Percentiles rank a stretch among this genome's conserved stretches.
These are phyloP conservation scores for Hypselothyrea guttata DNA, from an alignment of 2,888 invertebrate genomes.

Conservation along the genomic window DNA sequence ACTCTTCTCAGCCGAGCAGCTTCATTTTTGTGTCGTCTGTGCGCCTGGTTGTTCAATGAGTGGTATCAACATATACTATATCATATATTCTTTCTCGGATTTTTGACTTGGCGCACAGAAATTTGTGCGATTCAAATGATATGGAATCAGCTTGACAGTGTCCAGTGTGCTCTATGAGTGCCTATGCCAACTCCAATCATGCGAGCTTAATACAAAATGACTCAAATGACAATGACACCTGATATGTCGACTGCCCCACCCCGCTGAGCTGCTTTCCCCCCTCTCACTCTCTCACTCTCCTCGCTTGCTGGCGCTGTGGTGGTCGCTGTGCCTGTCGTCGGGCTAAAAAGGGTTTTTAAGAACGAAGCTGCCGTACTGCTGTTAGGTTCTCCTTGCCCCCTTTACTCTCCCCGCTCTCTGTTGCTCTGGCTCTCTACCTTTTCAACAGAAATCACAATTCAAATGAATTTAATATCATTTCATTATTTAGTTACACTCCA, in stretches of 20 bases:
- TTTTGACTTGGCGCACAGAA: too few relatives aligned
- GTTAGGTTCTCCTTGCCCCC: conserved; percentile 2
- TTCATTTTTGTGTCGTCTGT: too few relatives aligned
- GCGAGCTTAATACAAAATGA: conserved; percentile 77
- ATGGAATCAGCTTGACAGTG: conserved; percentile 12
- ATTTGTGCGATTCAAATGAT: not conserved
- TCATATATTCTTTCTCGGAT: too few relatives aligned
- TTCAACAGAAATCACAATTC: conserved; percentile 81
- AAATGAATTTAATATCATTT: conserved; percentile 82
- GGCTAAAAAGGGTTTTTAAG: conserved; percentile 48
- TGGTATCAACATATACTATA: too few relatives aligned
- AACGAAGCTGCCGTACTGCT: conserved; percentile 48
- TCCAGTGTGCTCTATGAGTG: conserved; percentile 19
- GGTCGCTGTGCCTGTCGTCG: conserved; percentile 55
- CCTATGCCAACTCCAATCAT: conserved; percentile 75
- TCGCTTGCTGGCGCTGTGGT: conserved; percentile 58
- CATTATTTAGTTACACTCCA: conserved; percentile 81
- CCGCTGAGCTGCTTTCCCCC: not conserved
- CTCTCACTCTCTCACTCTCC: not conserved
- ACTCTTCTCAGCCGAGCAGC: too few relatives aligned
- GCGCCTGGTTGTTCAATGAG: too few relatives aligned
- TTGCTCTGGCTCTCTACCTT: conserved; percentile 43
- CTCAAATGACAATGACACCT: conserved; percentile 82
- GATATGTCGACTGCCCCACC: conserved; percentile 66
- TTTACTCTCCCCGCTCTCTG: too few relatives aligned